phyloP scores from a whole-genome alignment of 2,797 vertebrate species.

The Enteromius afrohamiltoni region DNA sequence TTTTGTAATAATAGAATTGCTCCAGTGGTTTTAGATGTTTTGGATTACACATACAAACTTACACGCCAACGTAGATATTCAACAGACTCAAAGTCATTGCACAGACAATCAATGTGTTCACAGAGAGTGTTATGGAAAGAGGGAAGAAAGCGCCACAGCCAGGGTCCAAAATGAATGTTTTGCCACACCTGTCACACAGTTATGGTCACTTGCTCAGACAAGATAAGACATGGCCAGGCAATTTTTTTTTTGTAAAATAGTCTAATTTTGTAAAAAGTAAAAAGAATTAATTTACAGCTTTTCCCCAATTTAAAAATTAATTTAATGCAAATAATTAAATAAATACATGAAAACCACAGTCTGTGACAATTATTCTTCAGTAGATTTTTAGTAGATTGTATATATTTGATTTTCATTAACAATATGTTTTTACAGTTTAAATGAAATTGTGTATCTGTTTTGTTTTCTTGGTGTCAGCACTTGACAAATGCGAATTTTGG shows the following conservation, averaged over 20 bases:
- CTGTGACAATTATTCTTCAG: neutral
- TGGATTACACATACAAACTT: slow-evolving; percentile 73
- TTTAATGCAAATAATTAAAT: neutral
- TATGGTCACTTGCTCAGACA: neutral
- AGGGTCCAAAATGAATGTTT: slow-evolving; percentile 25
- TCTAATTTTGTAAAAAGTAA: too few species aligned
- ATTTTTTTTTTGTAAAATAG: too few species aligned
- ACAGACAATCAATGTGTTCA: slow-evolving; percentile 78
- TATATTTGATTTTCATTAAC: neutral
- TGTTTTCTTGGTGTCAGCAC: neutral
- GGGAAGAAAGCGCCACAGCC: slow-evolving; percentile 34
- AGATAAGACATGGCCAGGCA: neutral
- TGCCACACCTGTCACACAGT: neutral
- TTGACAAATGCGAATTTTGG: slow-evolving; percentile 13
- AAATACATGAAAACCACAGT: neutral
- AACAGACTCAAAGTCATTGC: slow-evolving; percentile 76
- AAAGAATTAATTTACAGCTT: neutral
- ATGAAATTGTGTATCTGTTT: neutral
- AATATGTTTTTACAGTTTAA: neutral
- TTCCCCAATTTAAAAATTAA: neutral
- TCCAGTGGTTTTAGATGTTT: slow-evolving; percentile 75
- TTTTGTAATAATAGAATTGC: slow-evolving; percentile 80
- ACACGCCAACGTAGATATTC: slow-evolving; percentile 64
- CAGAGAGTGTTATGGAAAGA: slow-evolving; percentile 35
- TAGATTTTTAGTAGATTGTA: neutral